phyloP scores from a whole-genome alignment of 1,140 invertebrate genomes.

The Hestina assimilis region DNA sequence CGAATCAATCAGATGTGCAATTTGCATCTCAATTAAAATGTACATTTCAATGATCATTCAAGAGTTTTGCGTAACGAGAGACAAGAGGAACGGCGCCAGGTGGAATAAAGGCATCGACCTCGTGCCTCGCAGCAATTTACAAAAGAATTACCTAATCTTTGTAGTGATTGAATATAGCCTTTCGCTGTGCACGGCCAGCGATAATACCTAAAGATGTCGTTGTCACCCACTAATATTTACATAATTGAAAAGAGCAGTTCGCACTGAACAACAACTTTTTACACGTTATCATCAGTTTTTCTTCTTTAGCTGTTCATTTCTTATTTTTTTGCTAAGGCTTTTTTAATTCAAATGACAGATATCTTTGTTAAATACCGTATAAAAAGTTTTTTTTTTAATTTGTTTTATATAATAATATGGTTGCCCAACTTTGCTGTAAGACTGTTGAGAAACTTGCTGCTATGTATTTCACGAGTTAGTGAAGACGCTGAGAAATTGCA shows the following conservation, averaged over 20 bases:
- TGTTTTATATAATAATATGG: background rate
- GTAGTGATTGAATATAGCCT: constrained; percentile 20
- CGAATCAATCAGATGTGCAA: background rate
- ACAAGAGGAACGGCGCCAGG: constrained; percentile 7
- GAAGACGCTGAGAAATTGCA: constrained; percentile 51
- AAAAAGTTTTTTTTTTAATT: background rate
- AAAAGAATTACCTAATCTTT: constrained; percentile 25
- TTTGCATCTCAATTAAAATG: constrained; percentile 13
- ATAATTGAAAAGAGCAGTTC: no score
- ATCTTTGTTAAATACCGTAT: no score
- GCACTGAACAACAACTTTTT: no score
- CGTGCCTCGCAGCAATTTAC: constrained; percentile 17
- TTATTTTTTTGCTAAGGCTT: no score
- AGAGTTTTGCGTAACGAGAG: constrained; percentile 19
- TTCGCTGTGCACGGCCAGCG: constrained; percentile 8
- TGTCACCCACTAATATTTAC: no score
- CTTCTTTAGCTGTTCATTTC: no score
- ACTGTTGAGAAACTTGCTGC: background rate
- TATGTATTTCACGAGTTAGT: constrained; percentile 2
- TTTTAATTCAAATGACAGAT: no score
- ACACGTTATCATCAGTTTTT: no score
- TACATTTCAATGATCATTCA: constrained; percentile 15
- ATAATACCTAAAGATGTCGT: no score
- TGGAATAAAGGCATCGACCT: constrained; percentile 43
- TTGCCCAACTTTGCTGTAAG: background rate